These are phyloP conservation scores for Corythornis cristatus DNA, from an alignment of 2,113 vertebrate genomes.

Conservation along the genomic window DNA sequence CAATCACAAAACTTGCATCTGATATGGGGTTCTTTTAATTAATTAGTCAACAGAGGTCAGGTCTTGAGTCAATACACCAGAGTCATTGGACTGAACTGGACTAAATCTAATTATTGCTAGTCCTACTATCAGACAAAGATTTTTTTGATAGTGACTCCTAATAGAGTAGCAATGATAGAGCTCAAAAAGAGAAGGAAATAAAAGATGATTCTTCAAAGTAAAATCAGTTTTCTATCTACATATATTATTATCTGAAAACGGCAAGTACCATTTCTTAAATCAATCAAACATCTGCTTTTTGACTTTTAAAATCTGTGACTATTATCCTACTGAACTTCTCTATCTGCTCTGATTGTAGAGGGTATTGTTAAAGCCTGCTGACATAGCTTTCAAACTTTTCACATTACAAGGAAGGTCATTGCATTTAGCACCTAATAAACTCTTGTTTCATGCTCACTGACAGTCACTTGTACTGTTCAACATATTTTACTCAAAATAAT, in stretches of 20 bases:
- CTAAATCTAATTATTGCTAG: constrained; percentile 39
- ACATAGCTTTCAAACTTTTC: neutral
- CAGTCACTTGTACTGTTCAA: neutral
- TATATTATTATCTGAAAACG: neutral
- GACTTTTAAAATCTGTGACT: neutral
- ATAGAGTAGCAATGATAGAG: neutral
- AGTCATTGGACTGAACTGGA: constrained; percentile 8
- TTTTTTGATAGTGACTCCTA: constrained; percentile 19
- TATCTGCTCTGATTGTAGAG: neutral
- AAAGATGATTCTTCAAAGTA: neutral
- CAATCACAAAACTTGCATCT: constrained; percentile 25
- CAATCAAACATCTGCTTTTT: neutral
- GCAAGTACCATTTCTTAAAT: neutral
- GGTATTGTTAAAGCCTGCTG: neutral
- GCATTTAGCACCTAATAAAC: neutral
- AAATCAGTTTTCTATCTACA: neutral
- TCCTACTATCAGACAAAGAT: constrained; percentile 27
- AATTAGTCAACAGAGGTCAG: constrained; percentile 32
- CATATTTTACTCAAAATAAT: neutral
- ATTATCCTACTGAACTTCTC: neutral
- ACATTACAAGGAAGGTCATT: neutral
- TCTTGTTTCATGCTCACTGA: neutral
- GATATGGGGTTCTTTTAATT: constrained; percentile 40
- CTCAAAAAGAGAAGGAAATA: neutral
- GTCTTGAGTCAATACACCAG: constrained; percentile 9